Evolutionary conservation across 2,888 invertebrate genomes (phyloP), one percentile per base, ranked within the genome.

Genomic region (Pammene fasciana): DNA sequence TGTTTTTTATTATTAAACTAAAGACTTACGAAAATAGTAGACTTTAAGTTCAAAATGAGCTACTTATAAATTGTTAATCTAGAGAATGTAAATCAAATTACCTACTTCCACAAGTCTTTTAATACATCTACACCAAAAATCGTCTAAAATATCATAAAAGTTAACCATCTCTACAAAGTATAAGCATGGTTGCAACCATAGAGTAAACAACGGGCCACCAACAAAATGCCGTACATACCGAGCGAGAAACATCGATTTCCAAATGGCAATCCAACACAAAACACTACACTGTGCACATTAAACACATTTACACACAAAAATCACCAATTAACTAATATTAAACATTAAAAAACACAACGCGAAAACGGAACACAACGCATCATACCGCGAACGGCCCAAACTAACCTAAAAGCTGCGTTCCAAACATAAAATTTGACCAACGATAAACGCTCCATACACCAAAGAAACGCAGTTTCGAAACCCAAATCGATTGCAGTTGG

Each of bases 391-490:
- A 80, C 77, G 76, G 81, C 80, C 75, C 74, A 80, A 87, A 90
- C 90, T 89, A 90, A 90, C 89, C 90, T 89, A 87, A 86, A 88
- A 88, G 83, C 78, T 68, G 75, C 84, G 80, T 79, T 79, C 78
- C 75, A 73, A 78, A 83, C 84, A 83, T 86, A 87, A 89, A 91
- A 84, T 86, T 89, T 88, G 90, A 89, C 88, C 90, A 85, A 83
- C 87, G 82, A 87, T 85, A 86, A 84, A 84, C 80, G 82, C 77
- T 83, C 75, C 75, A 75, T 77, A 64, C 70, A 83, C 82, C 82
- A 81, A 84, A 85, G 84, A 84, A 84, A 85, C 85, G 81, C 79
- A 79, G 82, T 82, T 81, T 77, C 73, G 71, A 70, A 74, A 78
- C 80, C 77, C 38, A 59, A 79, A 79, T 67, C 70, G 68, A 75